Base-by-base conservation (phyloP, 2,113 vertebrate species). In the Fregetta grallaria region DNA sequence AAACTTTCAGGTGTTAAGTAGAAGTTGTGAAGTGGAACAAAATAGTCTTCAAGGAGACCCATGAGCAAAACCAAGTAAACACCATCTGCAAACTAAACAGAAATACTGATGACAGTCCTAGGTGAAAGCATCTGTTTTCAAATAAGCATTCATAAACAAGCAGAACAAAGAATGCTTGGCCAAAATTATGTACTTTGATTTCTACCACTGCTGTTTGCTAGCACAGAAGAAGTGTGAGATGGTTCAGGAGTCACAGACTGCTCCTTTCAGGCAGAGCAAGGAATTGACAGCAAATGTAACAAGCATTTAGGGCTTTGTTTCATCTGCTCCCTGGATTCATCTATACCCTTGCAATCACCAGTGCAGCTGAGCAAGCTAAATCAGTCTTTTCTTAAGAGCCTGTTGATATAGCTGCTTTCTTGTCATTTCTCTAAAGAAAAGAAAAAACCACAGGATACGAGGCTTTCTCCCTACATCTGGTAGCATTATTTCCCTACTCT, bases 1-100 rank as follows among this genome's bases (percentile, higher is more conserved):
- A 99, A 99, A 97, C 96, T 99, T 96, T 99, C 99, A 3, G 99
- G 99, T 0, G 99, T 99, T 93, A 99, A 98, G 93, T 99, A 98
- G 98, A 99, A 99, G 97, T 99, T 98, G 97, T 99, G 99, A 40
- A 99, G 98, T 13, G 99, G 99, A 34, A 99, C 99, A 63, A 99
- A 99, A 94, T 99, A 99, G 95, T 98, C 98, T 68, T 99, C 99
- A 36, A 99, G 98, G 32, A 99, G 98, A 36, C 99, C 99, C 99
- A 99, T 99, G 91, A 99, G 97, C 78, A 99, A 97, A 42, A 99
- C 98, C 92, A 99, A 97, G 96, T 99, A 99, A 45, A 99, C 99
- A 4, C 99, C 99, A 76, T 99, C 99, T 97, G 99, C 99, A 98
- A 99, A 99, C 99, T 99, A 80, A 81, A 91, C 6, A 97, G 82